A percentile compares a stretch with the other conserved stretches of the same genome.
Evolutionary conservation across 53 echinoderm and acorn worm genomes (phyloP).

Genomic region (Actinopyga echinites): DNA sequence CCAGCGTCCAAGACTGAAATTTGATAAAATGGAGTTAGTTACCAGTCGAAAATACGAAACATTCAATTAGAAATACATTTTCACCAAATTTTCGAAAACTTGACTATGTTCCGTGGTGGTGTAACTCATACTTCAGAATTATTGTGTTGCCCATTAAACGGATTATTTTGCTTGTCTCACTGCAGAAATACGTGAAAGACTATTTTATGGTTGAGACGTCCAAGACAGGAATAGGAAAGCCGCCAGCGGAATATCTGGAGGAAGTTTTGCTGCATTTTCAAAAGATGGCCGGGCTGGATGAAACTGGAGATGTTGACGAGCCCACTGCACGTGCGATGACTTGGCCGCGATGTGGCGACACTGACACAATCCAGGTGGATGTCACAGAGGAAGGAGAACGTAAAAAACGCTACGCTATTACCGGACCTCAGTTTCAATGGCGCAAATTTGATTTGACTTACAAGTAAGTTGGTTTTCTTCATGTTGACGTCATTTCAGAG

Average conservation of each 20-base stretch:
- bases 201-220: neutral
- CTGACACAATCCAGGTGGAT: slow-evolving; percentile 46
- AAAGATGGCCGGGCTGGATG: slow-evolving; percentile 58
- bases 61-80: too few species aligned
- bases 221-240: neutral
- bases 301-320: slow-evolving; percentile 65
- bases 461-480: slow-evolving; percentile 47
- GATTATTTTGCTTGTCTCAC: neutral
- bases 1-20: too few species aligned
- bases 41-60: too few species aligned
- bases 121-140: too few species aligned
- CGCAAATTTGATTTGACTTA: slow-evolving; percentile 60
- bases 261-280: slow-evolving; percentile 65
- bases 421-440: slow-evolving; percentile 69
- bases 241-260: slow-evolving; percentile 17
- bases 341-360: slow-evolving; percentile 66
- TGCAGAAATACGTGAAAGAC: slow-evolving; percentile 31
- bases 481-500: neutral
- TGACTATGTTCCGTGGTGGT: too few species aligned
- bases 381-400: neutral
- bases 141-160: too few species aligned
- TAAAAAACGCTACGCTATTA: slow-evolving; percentile 57
- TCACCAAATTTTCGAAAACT: too few species aligned
- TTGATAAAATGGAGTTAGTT: too few species aligned
- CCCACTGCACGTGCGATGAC: slow-evolving; percentile 61